These are phyloP conservation scores for Limnephilus rhombicus DNA, from an alignment of 2,888 invertebrate genomes.

Conservation along the genomic window DNA sequence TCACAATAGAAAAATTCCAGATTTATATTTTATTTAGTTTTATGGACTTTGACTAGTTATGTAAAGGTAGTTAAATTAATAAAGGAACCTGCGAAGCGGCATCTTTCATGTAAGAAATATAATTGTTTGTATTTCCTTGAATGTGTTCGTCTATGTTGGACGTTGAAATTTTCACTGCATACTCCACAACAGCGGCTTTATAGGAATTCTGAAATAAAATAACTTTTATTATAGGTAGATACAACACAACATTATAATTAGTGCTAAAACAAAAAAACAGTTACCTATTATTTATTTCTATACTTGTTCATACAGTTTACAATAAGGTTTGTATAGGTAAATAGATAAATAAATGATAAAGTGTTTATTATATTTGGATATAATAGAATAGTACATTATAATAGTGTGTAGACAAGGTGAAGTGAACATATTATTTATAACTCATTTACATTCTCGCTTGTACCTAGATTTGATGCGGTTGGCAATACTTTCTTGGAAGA, in stretches of 20 bases:
- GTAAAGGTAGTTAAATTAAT: not conserved
- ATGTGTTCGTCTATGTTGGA: conserved; percentile 45
- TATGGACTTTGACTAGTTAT: not conserved
- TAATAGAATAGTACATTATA: too few species aligned
- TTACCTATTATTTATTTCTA: not conserved
- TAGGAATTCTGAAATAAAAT: conserved; percentile 65
- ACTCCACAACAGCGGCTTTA: conserved; percentile 67
- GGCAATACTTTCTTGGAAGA: too few species aligned
- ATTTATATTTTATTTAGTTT: not conserved
- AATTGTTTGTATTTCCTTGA: conserved; percentile 57
- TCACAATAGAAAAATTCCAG: not conserved
- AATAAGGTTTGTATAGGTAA: too few species aligned
- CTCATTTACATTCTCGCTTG: too few species aligned
- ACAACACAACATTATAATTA: not conserved
- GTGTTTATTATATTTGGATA: too few species aligned
- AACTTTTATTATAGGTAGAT: not conserved
- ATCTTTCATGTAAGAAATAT: conserved; percentile 58
- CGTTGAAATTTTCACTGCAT: conserved; percentile 53
- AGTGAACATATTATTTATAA: too few species aligned
- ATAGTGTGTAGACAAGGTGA: too few species aligned
- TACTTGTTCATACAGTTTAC: too few species aligned
- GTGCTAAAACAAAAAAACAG: not conserved
- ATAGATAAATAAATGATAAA: too few species aligned
- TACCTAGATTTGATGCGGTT: too few species aligned
- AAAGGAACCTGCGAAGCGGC: conserved; percentile 56